Evolutionary conservation across 2,113 vertebrate species (phyloP), one percentile per base, ranked within the genome.

Genomic region (Cynoglossus semilaevis): DNA sequence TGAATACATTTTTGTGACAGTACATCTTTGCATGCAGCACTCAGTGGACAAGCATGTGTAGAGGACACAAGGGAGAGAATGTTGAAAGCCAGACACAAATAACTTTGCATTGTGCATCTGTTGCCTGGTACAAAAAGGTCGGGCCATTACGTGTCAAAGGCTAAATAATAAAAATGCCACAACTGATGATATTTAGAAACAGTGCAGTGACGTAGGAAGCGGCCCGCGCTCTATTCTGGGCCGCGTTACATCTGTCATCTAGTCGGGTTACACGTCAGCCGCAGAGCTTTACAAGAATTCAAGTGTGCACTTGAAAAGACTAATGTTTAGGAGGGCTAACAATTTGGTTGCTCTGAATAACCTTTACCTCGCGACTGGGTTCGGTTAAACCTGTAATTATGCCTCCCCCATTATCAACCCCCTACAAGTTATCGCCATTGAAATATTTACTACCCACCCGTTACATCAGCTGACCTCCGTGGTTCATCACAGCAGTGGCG

Each of bases 121-220:
- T 41, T 58, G 49, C 42, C 17, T 34, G 22, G 53, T 19, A 52
- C 12, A 35, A 56, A 79, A 73, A 82, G 72, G 77, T 74, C 79
- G 79, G 4, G 13, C 36, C 52, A 70, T 73, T 78, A 56, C 66
- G 58, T 68, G 69, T 73, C 69, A 59, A 49, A 61, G 42, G 60
- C 67, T 77, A 67, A 79, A 77, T 19, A 66, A 58, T 52, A 63
- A 17, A 54, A 77, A 81, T 76, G 58, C 35, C 68, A 65, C 41
- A 22, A 15, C 42, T 5, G 38, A 58, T 58, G 68, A 70, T 69
- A 56, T 74, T 76, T 66, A 66, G 49, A 53, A 38, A 16, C 16
- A n/a, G 38, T 36, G 15, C 0, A 9, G 50, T 37, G 63, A 77
- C 11, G 9, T 15, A 16, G 34, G 37, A 50, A 16, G 35, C 13